A percentile compares a stretch with the other conserved stretches of the same genome.
Conservation (phyloP, 2,888 invertebrate genomes). For the Lepeophtheirus nordmannii region DNA sequence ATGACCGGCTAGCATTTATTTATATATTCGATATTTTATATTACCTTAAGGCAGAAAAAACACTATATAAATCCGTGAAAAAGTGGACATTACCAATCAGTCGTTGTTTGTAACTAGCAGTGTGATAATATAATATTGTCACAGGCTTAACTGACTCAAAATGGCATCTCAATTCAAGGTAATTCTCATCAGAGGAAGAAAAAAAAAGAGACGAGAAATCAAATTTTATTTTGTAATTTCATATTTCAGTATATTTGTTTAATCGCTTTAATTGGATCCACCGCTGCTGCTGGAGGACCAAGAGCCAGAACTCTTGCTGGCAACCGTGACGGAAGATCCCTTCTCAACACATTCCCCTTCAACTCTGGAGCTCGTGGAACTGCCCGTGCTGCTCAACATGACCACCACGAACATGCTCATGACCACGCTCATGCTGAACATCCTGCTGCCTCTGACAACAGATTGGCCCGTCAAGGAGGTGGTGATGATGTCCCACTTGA, state of each 20-base stretch:
- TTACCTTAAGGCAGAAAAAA: no score
- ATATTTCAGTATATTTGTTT: background rate
- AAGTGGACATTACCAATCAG: no score
- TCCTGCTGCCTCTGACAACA: background rate
- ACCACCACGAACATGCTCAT: constrained; percentile 9
- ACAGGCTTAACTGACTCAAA: no score
- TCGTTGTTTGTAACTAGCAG: no score
- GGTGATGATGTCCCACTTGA: constrained; percentile 11
- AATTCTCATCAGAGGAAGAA: no score
- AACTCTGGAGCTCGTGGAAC: background rate
- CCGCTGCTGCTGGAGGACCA: constrained; percentile 3
- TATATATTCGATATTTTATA: no score
- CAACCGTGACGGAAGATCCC: background rate
- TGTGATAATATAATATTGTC: no score
- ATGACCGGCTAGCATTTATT: no score
- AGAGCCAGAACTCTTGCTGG: background rate
- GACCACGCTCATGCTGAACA: background rate
- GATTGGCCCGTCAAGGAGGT: constrained; percentile 13
- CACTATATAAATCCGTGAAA: no score
- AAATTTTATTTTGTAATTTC: no score
- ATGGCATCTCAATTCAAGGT: no score
- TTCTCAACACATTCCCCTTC: constrained; percentile 23
- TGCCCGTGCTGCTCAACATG: background rate
- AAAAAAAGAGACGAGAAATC: no score
- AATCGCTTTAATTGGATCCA: background rate